phyloP scores from a whole-genome alignment of 2,888 invertebrate genomes.

The Tyria jacobaeae region DNA sequence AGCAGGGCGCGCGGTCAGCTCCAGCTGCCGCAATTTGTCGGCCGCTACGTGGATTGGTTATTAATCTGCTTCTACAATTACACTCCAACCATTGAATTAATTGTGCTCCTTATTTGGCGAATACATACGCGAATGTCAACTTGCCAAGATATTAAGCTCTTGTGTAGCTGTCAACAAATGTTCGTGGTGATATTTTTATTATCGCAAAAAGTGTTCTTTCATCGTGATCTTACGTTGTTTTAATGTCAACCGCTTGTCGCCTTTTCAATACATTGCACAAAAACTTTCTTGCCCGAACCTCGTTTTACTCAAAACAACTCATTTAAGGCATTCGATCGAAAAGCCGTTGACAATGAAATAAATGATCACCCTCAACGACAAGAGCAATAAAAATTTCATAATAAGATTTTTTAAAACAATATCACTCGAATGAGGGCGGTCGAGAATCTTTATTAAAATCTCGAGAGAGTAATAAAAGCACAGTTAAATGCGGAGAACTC shows the following conservation, averaged over 20 bases:
- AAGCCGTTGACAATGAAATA: conserved; percentile 68
- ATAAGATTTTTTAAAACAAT: conserved; percentile 79
- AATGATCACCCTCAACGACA: conserved; percentile 64
- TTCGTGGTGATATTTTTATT: conserved; percentile 64
- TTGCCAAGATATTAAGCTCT: conserved; percentile 65
- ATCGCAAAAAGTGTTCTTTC: conserved; percentile 65
- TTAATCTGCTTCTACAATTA: conserved; percentile 78
- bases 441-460: conserved; percentile 86
- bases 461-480: conserved; percentile 84
- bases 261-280: conserved; percentile 42
- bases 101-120: conserved; percentile 74
- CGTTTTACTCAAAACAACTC: conserved; percentile 57
- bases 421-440: conserved; percentile 80
- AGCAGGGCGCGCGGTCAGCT: conserved; percentile 56
- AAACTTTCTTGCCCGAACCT: conserved; percentile 51
- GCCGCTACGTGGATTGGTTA: conserved; percentile 75
- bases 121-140: conserved; percentile 60
- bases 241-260: conserved; percentile 59
- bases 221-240: conserved; percentile 51
- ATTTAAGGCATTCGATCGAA: conserved; percentile 63
- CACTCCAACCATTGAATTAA: conserved; percentile 73
- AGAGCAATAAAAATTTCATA: conserved; percentile 73
- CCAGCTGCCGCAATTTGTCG: conserved; percentile 78
- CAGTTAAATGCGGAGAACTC: conserved; percentile 84
- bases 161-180: conserved; percentile 58